A percentile compares a stretch with the other conserved stretches of the same genome.
phyloP scores from a whole-genome alignment of 1,140 invertebrate species.

The Pantala flavescens region DNA sequence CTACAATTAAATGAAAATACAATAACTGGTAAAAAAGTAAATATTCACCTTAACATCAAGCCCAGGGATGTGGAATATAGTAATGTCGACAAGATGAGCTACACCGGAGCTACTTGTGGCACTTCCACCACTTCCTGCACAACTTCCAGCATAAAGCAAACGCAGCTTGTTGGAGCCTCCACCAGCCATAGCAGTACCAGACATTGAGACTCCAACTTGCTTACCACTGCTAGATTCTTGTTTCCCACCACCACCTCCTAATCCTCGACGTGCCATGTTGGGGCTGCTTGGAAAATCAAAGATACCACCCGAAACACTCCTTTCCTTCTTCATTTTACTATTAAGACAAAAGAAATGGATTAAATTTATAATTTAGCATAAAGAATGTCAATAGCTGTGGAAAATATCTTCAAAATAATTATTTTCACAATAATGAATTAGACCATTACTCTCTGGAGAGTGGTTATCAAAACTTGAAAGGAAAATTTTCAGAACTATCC shows the following conservation, averaged over 20 bases:
- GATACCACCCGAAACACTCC: constrained; percentile 58
- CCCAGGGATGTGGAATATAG: constrained; percentile 89
- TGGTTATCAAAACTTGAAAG: too few species aligned
- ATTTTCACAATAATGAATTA: too few species aligned
- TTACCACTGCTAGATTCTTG: background rate
- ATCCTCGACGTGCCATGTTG: constrained; percentile 32
- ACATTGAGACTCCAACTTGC: background rate
- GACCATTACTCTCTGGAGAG: too few species aligned
- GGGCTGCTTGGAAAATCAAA: constrained; percentile 49
- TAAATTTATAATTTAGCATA: background rate
- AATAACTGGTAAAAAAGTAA: too few species aligned
- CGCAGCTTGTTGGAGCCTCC: background rate
- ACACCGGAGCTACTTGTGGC: constrained; percentile 22
- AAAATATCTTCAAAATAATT: background rate
- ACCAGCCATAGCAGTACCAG: background rate
- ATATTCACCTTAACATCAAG: constrained; percentile 75
- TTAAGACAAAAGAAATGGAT: background rate
- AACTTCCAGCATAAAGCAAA: background rate
- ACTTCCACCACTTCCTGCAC: background rate
- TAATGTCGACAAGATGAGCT: constrained; percentile 60
- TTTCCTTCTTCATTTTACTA: constrained; percentile 53
- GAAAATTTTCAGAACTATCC: too few species aligned
- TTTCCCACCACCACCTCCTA: background rate
- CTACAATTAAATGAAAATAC: too few species aligned
- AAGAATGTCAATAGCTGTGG: background rate